Percentiles rank a stretch among this genome's conserved stretches.
Evolutionary conservation across 2,113 vertebrate species (phyloP).

Genomic region (Tamias sibiricus): DNA sequence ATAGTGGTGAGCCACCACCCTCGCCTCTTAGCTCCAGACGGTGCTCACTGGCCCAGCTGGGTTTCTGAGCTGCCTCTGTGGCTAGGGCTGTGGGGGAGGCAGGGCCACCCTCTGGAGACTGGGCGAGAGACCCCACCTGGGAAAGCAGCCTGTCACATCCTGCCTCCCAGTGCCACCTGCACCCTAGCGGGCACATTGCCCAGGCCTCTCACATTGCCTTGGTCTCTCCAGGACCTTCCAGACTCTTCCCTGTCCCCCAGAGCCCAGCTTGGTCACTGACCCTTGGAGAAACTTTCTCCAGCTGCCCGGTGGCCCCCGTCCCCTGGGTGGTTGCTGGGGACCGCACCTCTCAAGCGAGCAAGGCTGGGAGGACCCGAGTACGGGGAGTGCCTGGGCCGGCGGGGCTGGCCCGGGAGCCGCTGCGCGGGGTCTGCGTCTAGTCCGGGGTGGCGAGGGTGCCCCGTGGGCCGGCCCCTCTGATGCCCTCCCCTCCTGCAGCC

Average conservation of each 20-base stretch:
- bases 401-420: not conserved
- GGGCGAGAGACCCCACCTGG: not conserved
- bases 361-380: too few relatives aligned
- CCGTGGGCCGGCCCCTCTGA: not conserved
- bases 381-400: not conserved
- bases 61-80: not conserved
- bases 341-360: too few relatives aligned
- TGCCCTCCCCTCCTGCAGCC: slow-evolving; percentile 82
- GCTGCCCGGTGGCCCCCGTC: not conserved
- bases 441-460: not conserved
- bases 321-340: not conserved
- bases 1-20: not conserved
- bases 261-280: not conserved
- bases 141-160: not conserved
- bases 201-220: not conserved
- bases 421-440: not conserved
- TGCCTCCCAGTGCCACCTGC: not conserved
- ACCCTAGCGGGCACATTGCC: fast-evolving
- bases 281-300: not conserved
- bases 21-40: not conserved
- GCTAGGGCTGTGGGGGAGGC: too few relatives aligned
- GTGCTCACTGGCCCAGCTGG: not conserved
- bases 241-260: not conserved
- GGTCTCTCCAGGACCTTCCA: not conserved
- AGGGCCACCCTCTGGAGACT: not conserved